Conservation (phyloP, 2,113 vertebrate genomes). For the Geococcyx californianus region DNA sequence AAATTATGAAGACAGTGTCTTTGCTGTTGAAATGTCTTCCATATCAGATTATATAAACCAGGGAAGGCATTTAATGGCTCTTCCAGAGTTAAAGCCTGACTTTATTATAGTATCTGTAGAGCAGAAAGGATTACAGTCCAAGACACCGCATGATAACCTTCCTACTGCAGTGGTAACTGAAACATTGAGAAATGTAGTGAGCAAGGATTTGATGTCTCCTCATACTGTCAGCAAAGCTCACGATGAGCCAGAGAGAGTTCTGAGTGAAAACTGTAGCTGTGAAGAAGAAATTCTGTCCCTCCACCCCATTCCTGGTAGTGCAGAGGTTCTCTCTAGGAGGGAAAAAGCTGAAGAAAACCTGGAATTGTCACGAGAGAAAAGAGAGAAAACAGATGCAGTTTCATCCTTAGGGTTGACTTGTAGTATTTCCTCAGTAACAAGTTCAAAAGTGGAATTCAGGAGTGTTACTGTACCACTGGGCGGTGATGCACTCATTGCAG, state of each 20-base stretch:
- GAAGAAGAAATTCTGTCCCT: slow-evolving; percentile 5
- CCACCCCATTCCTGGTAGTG: not conserved
- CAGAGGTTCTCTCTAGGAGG: not conserved
- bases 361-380: not conserved
- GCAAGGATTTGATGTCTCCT: not conserved
- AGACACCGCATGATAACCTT: not conserved
- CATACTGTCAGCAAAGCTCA: not conserved
- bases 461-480: not conserved
- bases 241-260: not conserved
- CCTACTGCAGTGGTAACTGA: not conserved
- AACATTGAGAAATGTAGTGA: not conserved
- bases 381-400: not conserved
- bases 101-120: slow-evolving; percentile 50
- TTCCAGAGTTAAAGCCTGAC: not conserved
- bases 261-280: not conserved
- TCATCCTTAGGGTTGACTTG: not conserved
- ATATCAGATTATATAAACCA: not conserved
- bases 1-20: not conserved
- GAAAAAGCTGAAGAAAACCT: not conserved
- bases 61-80: not conserved
- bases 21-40: not conserved
- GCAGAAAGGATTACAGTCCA: slow-evolving; percentile 53
- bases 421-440: not conserved
- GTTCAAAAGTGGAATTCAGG: not conserved
- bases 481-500: not conserved